Percentiles rank a stretch among this genome's conserved stretches.
Conservation (phyloP, 2,888 invertebrate genomes). For the Cheilosia impressa region DNA sequence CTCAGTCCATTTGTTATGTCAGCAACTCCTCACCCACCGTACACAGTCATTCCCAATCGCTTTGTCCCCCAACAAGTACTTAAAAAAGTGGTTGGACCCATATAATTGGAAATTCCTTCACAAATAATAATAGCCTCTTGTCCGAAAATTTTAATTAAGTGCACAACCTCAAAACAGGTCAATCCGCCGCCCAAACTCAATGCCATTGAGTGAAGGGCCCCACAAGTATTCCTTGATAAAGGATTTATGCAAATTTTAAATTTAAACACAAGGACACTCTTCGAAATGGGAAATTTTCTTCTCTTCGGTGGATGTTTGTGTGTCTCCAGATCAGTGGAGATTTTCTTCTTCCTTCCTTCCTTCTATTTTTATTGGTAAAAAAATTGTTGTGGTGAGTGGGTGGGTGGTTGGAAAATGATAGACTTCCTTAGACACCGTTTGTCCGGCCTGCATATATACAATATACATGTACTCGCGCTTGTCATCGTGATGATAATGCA, state of each 20-base stretch:
- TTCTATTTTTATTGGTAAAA: conserved; percentile 8
- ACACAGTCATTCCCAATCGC: too few species aligned
- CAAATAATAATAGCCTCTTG: conserved; percentile 8
- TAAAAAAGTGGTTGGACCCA: background rate
- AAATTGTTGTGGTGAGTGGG: conserved; percentile 17
- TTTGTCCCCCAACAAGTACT: too few species aligned
- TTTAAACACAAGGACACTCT: conserved; percentile 38
- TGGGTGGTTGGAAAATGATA: conserved; percentile 30
- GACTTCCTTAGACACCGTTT: conserved; percentile 1
- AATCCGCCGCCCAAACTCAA: conserved; percentile 40
- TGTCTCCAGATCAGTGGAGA: conserved; percentile 28
- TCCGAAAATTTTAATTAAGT: conserved; percentile 61
- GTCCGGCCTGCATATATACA: background rate
- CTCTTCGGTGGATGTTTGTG: conserved; percentile 22
- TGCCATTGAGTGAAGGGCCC: conserved; percentile 13
- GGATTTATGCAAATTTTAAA: conserved; percentile 61
- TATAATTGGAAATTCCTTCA: conserved; percentile 47
- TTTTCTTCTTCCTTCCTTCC: conserved; percentile 29
- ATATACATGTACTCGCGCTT: background rate
- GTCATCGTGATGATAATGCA: conserved; percentile 33
- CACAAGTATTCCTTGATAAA: conserved; percentile 21
- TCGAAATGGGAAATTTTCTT: conserved; percentile 6
- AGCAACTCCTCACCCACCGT: too few species aligned
- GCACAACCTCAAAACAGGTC: conserved; percentile 40
- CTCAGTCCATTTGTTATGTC: too few species aligned